These are phyloP conservation scores for Sinotaia quadrata DNA, from an alignment of 2,888 invertebrate genomes.

Conservation along the genomic window DNA sequence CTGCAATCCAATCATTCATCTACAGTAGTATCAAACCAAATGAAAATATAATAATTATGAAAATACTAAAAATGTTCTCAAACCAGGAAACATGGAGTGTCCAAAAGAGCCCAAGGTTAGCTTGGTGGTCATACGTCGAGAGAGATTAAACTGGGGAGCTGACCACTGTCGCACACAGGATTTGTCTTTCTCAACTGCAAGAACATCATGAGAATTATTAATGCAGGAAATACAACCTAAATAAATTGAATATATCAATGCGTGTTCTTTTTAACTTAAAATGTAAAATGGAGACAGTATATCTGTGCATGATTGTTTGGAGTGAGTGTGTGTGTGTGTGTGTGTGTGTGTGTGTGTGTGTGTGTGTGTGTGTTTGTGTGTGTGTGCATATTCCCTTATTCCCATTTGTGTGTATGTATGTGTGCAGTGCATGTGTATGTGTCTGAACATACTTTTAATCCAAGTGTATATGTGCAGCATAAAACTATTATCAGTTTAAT, in stretches of 20 bases:
- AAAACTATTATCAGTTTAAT: no score
- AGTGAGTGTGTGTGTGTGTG: neutral
- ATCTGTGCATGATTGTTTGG: no score
- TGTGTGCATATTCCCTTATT: neutral
- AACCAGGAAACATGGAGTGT: constrained; percentile 72
- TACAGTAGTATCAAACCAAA: no score
- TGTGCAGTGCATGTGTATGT: neutral
- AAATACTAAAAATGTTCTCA: neutral
- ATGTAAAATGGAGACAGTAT: no score
- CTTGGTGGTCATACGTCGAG: constrained; percentile 73
- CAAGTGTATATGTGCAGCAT: no score
- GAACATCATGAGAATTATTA: no score
- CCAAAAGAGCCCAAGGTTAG: constrained; percentile 69
- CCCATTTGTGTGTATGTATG: neutral
- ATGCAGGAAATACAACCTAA: no score
- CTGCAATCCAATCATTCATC: no score
- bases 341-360: neutral
- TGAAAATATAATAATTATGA: neutral
- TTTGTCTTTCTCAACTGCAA: constrained; percentile 61
- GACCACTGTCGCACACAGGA: constrained; percentile 84
- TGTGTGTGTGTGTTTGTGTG: constrained; percentile 1
- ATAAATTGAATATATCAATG: no score
- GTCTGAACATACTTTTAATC: no score
- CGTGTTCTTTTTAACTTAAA: no score
- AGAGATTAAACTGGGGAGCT: constrained; percentile 93